Percentiles rank a stretch among this genome's conserved stretches.
Evolutionary conservation across 2,113 vertebrate genomes (phyloP).

Genomic region (Daboia siamensis): DNA sequence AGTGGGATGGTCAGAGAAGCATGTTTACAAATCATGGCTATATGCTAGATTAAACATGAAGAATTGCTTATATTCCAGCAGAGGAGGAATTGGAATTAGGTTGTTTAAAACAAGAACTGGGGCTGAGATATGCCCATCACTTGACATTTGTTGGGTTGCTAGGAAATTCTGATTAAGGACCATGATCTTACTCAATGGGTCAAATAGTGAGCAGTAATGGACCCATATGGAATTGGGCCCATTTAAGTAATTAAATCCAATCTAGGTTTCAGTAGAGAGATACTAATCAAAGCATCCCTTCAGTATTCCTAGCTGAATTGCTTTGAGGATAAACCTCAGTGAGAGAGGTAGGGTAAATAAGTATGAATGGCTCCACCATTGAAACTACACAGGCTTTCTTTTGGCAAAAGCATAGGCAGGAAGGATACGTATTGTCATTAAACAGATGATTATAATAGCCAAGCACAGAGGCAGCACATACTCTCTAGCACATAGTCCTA

Average conservation of each 20-base stretch:
- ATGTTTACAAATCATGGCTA: neutral
- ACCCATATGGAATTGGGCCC: neutral
- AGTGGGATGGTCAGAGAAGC: neutral
- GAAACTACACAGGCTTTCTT: neutral
- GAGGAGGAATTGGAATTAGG: neutral
- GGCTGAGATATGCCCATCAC: neutral
- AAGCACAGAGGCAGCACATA: neutral
- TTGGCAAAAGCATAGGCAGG: no score
- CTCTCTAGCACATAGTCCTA: neutral
- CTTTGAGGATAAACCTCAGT: neutral
- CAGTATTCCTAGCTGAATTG: neutral
- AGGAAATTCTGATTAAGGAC: neutral
- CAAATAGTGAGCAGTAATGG: neutral
- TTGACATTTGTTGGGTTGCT: neutral
- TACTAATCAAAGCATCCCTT: neutral
- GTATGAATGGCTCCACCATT: neutral
- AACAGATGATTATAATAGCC: neutral
- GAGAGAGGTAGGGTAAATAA: neutral
- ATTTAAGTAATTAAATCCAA: neutral
- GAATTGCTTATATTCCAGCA: neutral
- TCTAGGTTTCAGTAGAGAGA: neutral
- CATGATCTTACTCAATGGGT: neutral
- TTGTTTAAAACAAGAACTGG: neutral
- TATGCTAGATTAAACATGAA: neutral
- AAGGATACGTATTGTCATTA: neutral